Evolutionary conservation across 2,888 invertebrate species (phyloP), one percentile per base, ranked within the genome.

Genomic region (Omphaloscelis lunosa): DNA sequence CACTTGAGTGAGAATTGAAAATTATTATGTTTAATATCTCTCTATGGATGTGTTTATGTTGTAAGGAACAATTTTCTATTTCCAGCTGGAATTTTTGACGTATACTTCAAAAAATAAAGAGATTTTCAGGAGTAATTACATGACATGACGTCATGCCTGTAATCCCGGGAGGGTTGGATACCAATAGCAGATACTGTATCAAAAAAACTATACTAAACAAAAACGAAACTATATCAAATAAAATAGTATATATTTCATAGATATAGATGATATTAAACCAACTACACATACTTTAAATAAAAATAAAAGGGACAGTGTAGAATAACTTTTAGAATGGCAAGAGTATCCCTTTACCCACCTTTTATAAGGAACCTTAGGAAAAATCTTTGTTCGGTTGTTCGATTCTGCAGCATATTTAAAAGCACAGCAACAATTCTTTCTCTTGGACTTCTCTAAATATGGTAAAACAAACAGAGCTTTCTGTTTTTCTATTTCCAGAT

Each of bases 21-120:
- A 70, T 80, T 58, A 58, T 27, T 48, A 59, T 68, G 61, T 72
- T 69, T 45, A 59, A 71, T 68, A 66, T n/a, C 34, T n/a, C 11
- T 51, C 8, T 11, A 11, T n/a, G 27, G 27, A 58, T 34, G n/a
- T 11, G 68, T 58, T 59, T 71, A 73, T 48, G 59, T 20, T 8
- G 15, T 27, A 67, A 15, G 41, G 11, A 17, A 15, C 8, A n/a
- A 48, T 27, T 68, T 29, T 27, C 15, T 27, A 27, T 58, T 72
- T 48, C 29, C 23, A 23, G 29, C 8, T 68, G 34, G 11, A 48
- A 63, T 72, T 39, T 45, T 0, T 1, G 29, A 17, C 34, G 27
- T 56, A 15, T 15, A 27, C 7, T 58, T 58, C 56, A n/a, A 5
- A n/a, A 56, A 12, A 56, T n/a, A 27, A 58, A 17, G 6, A 58